Percentiles rank a stretch among this genome's conserved stretches.
These are phyloP conservation scores for Ephestia elutella DNA, from an alignment of 1,140 invertebrate genomes.

Conservation along the genomic window DNA sequence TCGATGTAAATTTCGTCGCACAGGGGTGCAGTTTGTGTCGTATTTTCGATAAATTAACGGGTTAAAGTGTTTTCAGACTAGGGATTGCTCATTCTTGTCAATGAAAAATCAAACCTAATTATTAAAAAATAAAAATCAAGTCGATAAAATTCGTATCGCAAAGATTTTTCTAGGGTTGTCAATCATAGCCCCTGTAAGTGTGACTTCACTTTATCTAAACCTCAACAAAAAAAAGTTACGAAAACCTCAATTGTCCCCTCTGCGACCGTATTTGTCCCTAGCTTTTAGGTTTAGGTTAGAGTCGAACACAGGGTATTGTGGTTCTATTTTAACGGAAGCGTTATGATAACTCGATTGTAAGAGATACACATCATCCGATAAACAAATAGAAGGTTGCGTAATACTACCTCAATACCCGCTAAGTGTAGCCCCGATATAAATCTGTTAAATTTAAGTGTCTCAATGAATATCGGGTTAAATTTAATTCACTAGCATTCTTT, in stretches of 20 bases:
- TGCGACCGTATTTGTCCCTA: slow-evolving; percentile 68
- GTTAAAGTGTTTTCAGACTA: neutral
- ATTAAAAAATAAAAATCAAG: no score
- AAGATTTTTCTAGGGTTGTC: no score
- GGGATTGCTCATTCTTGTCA: neutral
- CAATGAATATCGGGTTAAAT: slow-evolving; percentile 34
- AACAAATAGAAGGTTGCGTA: slow-evolving; percentile 45
- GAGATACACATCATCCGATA: slow-evolving; percentile 40
- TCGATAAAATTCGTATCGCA: no score
- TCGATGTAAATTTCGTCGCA: slow-evolving; percentile 66
- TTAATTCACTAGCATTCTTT: neutral
- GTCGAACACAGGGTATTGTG: slow-evolving; percentile 72
- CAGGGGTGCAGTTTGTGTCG: slow-evolving; percentile 46
- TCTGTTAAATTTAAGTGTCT: slow-evolving; percentile 52
- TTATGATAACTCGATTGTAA: slow-evolving; percentile 61
- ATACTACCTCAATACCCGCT: slow-evolving; percentile 71
- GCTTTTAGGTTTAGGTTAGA: slow-evolving; percentile 67
- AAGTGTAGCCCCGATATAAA: slow-evolving; percentile 59
- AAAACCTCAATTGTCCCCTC: slow-evolving; percentile 45
- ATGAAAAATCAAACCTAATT: no score
- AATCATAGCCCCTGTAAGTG: no score
- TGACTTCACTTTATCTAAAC: no score
- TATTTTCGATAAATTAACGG: slow-evolving; percentile 9
- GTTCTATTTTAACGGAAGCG: slow-evolving; percentile 69
- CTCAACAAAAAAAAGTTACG: neutral